Evolutionary conservation across 2,113 vertebrate genomes (phyloP).

Genomic region (Chaetodon auriga): DNA sequence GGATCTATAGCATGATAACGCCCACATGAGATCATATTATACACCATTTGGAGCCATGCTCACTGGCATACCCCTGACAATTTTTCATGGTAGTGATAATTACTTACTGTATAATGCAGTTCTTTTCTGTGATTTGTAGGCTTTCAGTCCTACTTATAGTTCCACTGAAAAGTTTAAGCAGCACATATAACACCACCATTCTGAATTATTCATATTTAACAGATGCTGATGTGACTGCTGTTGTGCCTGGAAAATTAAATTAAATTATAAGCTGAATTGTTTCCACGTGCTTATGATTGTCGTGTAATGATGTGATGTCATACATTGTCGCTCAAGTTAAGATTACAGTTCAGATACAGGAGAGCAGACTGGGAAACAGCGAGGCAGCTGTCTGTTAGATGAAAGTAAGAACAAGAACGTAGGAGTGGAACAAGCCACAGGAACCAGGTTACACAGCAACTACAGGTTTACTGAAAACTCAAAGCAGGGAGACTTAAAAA

Average conservation of each 20-base stretch:
- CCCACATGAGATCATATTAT: slow-evolving; percentile 45
- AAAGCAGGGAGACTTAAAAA: neutral
- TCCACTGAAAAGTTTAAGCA: slow-evolving; percentile 27
- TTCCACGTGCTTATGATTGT: slow-evolving; percentile 5
- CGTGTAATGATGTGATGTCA: neutral
- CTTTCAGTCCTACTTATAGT: slow-evolving; percentile 11
- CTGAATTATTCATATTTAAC: slow-evolving; percentile 45
- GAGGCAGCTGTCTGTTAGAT: slow-evolving; percentile 1
- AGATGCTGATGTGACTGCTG: neutral
- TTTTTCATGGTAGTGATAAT: slow-evolving; percentile 48
- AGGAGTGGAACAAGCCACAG: slow-evolving; percentile 11
- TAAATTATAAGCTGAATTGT: slow-evolving; percentile 28
- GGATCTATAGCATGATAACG: slow-evolving; percentile 45
- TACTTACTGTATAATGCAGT: slow-evolving; percentile 32
- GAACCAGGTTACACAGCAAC: neutral
- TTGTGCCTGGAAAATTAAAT: neutral
- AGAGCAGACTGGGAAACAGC: neutral
- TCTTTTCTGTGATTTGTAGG: slow-evolving; percentile 34
- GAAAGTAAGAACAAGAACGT: neutral
- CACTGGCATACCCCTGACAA: slow-evolving; percentile 16
- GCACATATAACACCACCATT: slow-evolving; percentile 11
- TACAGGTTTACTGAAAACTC: neutral
- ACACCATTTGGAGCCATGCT: slow-evolving; percentile 36
- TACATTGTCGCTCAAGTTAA: slow-evolving; percentile 10
- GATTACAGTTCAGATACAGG: neutral